phyloP scores from a whole-genome alignment of 2,797 vertebrate species.

The Semotilus atromaculatus region DNA sequence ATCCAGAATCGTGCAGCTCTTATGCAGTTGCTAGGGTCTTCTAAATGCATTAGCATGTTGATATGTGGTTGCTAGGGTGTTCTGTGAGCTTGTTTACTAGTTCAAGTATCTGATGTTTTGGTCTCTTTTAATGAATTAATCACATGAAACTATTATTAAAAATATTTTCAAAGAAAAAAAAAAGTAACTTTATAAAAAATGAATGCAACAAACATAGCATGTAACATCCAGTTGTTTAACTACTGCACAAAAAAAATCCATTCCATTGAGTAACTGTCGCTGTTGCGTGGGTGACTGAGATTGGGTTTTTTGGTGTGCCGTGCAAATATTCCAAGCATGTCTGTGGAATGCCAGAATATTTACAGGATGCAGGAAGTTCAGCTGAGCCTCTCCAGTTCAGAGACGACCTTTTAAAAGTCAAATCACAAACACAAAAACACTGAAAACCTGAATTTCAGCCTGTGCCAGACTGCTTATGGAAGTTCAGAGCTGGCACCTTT shows the following conservation, averaged over 20 bases:
- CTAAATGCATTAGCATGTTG: neutral
- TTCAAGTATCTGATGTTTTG: neutral
- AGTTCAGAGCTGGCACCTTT: neutral
- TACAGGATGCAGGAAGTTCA: conserved; percentile 57
- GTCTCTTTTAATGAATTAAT: neutral
- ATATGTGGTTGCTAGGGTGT: neutral
- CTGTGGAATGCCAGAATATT: conserved; percentile 58
- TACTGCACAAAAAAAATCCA: neutral
- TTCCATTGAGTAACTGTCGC: neutral
- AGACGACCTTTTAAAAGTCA: conserved; percentile 55
- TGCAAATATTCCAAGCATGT: conserved; percentile 62
- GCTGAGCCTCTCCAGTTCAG: conserved; percentile 47
- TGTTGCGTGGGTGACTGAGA: conserved; percentile 5
- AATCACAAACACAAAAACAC: conserved; percentile 14
- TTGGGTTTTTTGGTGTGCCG: neutral
- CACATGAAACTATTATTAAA: neutral
- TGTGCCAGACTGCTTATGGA: conserved; percentile 9
- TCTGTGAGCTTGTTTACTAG: neutral
- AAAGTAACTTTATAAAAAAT: neutral
- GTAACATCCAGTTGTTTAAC: neutral
- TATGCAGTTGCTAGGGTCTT: neutral
- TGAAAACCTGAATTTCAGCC: neutral
- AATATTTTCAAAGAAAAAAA: neutral
- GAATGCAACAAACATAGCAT: neutral
- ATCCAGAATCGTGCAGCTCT: neutral